Conservation (phyloP, 2,113 vertebrate genomes). For the Athene cunicularia region DNA sequence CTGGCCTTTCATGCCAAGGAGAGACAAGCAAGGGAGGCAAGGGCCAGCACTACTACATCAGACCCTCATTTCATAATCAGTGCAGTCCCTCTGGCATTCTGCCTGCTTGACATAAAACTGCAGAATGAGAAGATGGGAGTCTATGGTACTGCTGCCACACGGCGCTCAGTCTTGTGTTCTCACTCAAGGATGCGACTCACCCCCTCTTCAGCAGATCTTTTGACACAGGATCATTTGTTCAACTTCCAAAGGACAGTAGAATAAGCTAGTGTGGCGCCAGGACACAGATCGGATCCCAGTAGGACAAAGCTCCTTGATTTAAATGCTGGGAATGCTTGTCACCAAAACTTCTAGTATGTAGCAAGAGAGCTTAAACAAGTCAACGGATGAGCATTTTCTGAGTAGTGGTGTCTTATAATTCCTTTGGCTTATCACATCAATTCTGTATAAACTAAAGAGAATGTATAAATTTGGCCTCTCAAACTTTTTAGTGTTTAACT, state of each 20-base stretch:
- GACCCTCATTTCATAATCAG: background rate
- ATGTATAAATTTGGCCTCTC: conserved; percentile 69
- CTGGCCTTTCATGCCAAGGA: background rate
- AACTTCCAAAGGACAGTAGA: background rate
- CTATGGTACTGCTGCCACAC: rapidly evolving
- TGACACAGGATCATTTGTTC: background rate
- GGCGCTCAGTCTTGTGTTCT: background rate
- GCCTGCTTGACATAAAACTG: background rate
- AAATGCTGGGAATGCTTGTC: conserved; percentile 33
- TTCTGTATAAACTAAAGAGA: conserved; percentile 67
- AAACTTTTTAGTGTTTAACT: conserved; percentile 76
- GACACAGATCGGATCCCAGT: background rate
- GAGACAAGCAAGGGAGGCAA: background rate
- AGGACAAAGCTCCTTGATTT: conserved; percentile 36
- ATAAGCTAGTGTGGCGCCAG: conserved; percentile 24
- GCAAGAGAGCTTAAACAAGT: conserved; percentile 56
- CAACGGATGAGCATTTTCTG: conserved; percentile 36
- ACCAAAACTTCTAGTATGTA: conserved; percentile 8
- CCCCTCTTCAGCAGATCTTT: background rate
- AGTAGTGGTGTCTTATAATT: conserved; percentile 28
- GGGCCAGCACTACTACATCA: background rate
- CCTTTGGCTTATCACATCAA: conserved; percentile 62
- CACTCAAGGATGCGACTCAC: background rate
- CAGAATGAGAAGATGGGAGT: background rate
- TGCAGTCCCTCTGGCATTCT: background rate